Conservation (phyloP, 2,888 invertebrate species). For the Oscheius onirici region DNA sequence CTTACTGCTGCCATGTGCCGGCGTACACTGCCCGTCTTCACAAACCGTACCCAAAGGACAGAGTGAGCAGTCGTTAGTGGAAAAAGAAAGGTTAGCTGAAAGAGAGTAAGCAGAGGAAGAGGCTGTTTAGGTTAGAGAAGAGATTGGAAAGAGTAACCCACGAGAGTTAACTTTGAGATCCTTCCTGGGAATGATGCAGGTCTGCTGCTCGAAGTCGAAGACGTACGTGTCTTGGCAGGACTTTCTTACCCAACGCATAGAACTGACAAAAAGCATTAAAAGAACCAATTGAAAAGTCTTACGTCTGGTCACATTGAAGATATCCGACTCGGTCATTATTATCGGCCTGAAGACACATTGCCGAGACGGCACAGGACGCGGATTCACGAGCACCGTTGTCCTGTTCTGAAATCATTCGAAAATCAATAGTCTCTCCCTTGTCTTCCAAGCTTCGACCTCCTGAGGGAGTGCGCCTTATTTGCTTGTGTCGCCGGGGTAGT, state of each 20-base stretch:
- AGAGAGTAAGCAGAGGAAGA: constrained; percentile 25
- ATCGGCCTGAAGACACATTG: constrained; percentile 69
- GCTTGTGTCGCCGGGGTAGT: constrained; percentile 27
- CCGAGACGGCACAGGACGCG: constrained; percentile 62
- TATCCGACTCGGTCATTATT: constrained; percentile 61
- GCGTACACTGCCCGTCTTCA: constrained; percentile 40
- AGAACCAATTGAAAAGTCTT: constrained; percentile 18
- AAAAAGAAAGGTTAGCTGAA: constrained; percentile 16
- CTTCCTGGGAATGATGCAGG: constrained; percentile 64
- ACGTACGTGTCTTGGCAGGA: constrained; percentile 66
- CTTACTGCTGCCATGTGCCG: constrained; percentile 50
- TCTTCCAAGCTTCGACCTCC: not conserved
- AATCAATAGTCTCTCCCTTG: not conserved
- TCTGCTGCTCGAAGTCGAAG: constrained; percentile 71
- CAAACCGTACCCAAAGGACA: constrained; percentile 52
- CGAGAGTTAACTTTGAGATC: not conserved
- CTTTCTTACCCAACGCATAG: constrained; percentile 65
- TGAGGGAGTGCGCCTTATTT: constrained; percentile 29
- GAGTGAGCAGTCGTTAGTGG: constrained; percentile 39
- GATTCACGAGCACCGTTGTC: constrained; percentile 65
- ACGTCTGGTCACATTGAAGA: constrained; percentile 70
- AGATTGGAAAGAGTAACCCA: constrained; percentile 12
- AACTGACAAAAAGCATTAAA: constrained; percentile 40
- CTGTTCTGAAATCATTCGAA: constrained; percentile 57
- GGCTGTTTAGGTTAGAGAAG: not conserved